A percentile compares a stretch with the other conserved stretches of the same genome.
Evolutionary conservation across 2,888 invertebrate species (phyloP).

Genomic region (Ophonus ardosiacus): DNA sequence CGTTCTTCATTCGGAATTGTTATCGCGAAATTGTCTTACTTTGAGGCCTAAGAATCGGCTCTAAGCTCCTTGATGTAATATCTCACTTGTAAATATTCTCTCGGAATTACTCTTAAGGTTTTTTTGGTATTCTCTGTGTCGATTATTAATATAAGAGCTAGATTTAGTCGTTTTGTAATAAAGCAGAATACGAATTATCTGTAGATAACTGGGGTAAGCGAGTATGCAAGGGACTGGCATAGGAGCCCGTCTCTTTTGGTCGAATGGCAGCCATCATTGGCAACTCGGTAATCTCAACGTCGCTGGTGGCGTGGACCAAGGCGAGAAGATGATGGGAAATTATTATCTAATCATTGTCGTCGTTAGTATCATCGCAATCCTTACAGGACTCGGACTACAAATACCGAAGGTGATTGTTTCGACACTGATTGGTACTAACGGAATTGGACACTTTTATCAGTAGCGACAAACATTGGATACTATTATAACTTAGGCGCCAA

Average conservation of each 20-base stretch:
- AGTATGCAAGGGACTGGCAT: conserved; percentile 21
- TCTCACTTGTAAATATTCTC: conserved; percentile 67
- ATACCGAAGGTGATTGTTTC: no score
- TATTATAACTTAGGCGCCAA: no score
- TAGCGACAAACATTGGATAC: no score
- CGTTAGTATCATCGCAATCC: no score
- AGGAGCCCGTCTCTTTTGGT: neutral
- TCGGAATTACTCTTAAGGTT: conserved; percentile 65
- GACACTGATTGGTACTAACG: no score
- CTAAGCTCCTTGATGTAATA: conserved; percentile 62
- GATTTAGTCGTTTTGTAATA: conserved; percentile 62
- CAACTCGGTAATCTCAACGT: conserved; percentile 62
- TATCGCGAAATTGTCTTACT: conserved; percentile 57
- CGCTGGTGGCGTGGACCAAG: conserved; percentile 63
- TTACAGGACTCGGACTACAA: no score
- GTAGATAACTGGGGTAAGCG: conserved; percentile 61
- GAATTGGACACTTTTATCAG: no score
- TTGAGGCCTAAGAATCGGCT: conserved; percentile 62
- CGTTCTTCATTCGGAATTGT: conserved; percentile 63
- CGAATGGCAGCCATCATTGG: conserved; percentile 63
- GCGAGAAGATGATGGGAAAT: conserved; percentile 59
- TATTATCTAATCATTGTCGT: conserved; percentile 2
- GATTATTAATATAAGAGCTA: conserved; percentile 63
- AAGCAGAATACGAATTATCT: conserved; percentile 63
- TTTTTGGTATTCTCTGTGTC: conserved; percentile 64